phyloP scores from a whole-genome alignment of 2,888 invertebrate species.

The Balanococcus diminutus region DNA sequence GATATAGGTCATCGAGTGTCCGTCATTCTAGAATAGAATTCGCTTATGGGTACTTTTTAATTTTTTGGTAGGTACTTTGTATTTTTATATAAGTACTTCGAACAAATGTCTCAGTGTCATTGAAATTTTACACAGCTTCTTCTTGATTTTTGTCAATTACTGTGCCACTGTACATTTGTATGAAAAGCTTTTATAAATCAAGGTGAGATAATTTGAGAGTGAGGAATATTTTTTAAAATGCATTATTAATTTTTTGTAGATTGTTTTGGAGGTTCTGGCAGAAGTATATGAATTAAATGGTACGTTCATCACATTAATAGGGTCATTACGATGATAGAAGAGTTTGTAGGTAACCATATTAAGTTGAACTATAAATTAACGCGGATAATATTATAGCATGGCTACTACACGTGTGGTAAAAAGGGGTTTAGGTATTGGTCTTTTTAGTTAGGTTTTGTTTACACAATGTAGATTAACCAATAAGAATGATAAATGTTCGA shows the following conservation, averaged over 20 bases:
- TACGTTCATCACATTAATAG: neutral
- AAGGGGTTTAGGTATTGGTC: neutral
- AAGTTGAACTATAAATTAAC: slow-evolving; percentile 2
- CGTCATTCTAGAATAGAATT: neutral
- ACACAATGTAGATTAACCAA: slow-evolving; percentile 32
- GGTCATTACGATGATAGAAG: neutral
- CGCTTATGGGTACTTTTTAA: neutral
- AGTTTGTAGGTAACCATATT: too few relatives aligned
- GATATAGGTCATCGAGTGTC: neutral
- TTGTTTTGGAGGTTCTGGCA: neutral
- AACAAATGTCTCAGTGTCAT: neutral
- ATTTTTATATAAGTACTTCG: neutral
- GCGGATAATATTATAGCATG: neutral
- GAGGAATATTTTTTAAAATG: neutral
- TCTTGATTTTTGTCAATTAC: neutral
- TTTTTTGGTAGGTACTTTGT: neutral
- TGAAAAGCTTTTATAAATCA: neutral
- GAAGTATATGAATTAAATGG: neutral
- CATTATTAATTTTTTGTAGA: neutral
- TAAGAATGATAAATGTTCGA: slow-evolving; percentile 31
- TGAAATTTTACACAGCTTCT: neutral
- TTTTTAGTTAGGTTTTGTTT: neutral
- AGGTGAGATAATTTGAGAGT: neutral
- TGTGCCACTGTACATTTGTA: neutral
- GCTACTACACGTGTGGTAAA: neutral